Evolutionary conservation across 2,888 invertebrate genomes (phyloP), one percentile per base, ranked within the genome.

Genomic region (Chloromyia formosa): DNA sequence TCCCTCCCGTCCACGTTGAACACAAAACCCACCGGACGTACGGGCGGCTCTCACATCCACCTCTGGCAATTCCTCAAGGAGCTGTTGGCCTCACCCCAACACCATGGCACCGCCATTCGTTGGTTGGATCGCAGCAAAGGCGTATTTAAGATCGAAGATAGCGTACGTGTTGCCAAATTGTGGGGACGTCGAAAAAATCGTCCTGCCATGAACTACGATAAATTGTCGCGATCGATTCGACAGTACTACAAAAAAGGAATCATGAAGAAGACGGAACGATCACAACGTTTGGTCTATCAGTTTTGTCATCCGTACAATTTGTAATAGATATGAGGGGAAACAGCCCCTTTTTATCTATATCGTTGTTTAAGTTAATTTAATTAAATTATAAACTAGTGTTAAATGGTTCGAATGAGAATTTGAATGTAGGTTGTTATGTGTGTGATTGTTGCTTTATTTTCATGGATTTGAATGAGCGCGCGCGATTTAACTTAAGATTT

Each of bases 211-310:
- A 99, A 99, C 88, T 99, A 99, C 87, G 99, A 99, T 88, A 99
- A 99, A 85, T 88, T 99, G 66, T 97, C 97, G 78, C 90, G 99
- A 74, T 98, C 97, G 80, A 97, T 99, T 83, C 88, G 99, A 71
- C 98, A 99, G 85, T 98, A 98, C 87, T 99, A 99, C 90, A 98
- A 98, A 87, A 99, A 98, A 86, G 97, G 97, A 74, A 98, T 98
- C 85, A 97, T 98, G 95, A 97, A 97, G 90, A 99, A 99, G 86
- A 98, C 98, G 0, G 97, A 97, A 84, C 89, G 98, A 78, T 97
- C 97, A 80, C 98, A 99, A 87, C 90, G 99, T 84, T 90, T 99
- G 81, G 98, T 99, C 77, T 99, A 99, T 87, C 98, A 98, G 87
- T 99, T 99, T 87, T 98, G 97, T 85, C 94, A 95, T 85, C 96